Base-by-base conservation (phyloP, 1,140 invertebrate genomes). In the Saxidomus purpurata region DNA sequence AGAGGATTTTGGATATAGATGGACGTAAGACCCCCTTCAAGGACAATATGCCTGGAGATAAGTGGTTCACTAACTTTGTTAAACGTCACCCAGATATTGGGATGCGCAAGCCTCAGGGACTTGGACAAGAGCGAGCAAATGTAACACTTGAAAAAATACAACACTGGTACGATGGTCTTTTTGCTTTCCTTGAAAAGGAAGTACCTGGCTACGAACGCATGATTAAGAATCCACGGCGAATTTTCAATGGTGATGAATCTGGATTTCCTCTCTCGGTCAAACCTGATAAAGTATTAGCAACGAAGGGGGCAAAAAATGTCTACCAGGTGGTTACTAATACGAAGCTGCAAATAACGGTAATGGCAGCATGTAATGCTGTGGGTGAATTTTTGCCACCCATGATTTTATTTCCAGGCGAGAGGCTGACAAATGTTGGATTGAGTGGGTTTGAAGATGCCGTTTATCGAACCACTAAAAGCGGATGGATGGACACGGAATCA, bases 191-290 rank as follows among this genome's bases (percentile, higher is more conserved):
- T 25, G 13, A 49, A 55, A 55, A 80, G 34, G 77, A 80, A 36
- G 22, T 80, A 25, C 47, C 47, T 34, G 71, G 43, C n/a, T 76
- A 25, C 11, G 36, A 76, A 9, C 17, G 15, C 17, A 40, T 76
- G 71, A 49, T 76, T 25, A 13, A 76, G 2, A 31, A 43, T 25
- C 38, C 71, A 15, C 11, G 38, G 2, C 11, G 40, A 1, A 22
- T 43, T 40, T 76, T 76, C 22, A 76, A 76, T 28, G 43, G 9
- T 6, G 71, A 69, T 19, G 63, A 69, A 19, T 69, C 63, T 69
- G 28, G 28, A 17, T 55, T 55, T 55, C 19, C 22, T 55, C n/a
- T 55, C 4, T 3, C 6, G 4, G 22, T 22, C 3, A 55, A 55
- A 22, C 11, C 3, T 11, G 52, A 22, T 55, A 6, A 22, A 11